These are phyloP conservation scores for Drosophila kikkawai DNA, from an alignment of 1,140 invertebrate species.

Conservation along the genomic window DNA sequence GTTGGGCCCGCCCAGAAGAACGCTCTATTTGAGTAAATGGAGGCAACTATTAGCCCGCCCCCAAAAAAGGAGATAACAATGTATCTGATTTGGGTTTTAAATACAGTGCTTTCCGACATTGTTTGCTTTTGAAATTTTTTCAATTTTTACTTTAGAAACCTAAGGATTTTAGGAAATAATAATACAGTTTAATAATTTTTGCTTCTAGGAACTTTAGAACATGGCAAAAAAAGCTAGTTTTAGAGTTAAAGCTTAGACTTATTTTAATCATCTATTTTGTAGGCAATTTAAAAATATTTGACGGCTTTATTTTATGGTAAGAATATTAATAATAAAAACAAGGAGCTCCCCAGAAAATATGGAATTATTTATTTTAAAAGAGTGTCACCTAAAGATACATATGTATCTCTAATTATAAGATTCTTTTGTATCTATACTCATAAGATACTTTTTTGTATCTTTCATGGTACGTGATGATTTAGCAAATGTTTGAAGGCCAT, in stretches of 20 bases:
- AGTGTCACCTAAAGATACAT: no score
- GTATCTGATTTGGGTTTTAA: neutral
- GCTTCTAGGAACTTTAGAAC: no score
- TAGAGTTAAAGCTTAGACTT: no score
- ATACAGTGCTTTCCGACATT: neutral
- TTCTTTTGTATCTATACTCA: neutral
- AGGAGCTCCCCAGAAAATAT: neutral
- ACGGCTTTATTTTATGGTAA: no score
- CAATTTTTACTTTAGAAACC: neutral
- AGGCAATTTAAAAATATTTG: no score
- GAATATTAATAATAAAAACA: no score
- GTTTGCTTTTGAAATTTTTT: neutral
- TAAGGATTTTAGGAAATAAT: neutral
- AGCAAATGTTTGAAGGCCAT: neutral
- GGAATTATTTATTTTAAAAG: neutral
- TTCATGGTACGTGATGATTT: neutral
- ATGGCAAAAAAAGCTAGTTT: no score
- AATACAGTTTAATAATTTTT: neutral
- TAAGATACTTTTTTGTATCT: neutral
- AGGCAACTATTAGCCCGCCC: neutral
- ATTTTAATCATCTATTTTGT: no score
- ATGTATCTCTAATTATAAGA: no score
- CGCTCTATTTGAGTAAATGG: neutral
- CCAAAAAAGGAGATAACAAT: neutral
- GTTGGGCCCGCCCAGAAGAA: neutral